Percentiles rank a stretch among this genome's conserved stretches.
Conservation (phyloP, 2,888 invertebrate genomes). For the Caenorhabditis sp. region DNA sequence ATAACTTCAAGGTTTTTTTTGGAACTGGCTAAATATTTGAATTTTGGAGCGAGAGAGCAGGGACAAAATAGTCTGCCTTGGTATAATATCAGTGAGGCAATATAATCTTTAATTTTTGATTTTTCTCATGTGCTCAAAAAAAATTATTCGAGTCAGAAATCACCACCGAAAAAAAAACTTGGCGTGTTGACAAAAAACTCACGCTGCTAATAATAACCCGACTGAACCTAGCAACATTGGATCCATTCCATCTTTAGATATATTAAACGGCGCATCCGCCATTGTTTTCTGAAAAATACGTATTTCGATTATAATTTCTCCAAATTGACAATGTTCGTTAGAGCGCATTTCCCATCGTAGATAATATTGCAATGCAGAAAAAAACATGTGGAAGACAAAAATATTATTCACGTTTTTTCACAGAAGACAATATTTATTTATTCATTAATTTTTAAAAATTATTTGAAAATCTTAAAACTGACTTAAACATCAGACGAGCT, state of each 20-base stretch:
- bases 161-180: background rate
- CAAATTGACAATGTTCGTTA: background rate
- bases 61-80: too few species aligned
- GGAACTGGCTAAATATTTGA: too few species aligned
- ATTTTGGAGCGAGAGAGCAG: too few species aligned
- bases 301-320: background rate
- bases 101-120: too few species aligned
- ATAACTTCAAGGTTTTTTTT: too few species aligned
- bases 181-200: slow-evolving; percentile 19
- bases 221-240: slow-evolving; percentile 48
- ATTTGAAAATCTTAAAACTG: slow-evolving; percentile 1
- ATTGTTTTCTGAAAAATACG: background rate
- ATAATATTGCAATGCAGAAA: background rate
- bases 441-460: background rate
- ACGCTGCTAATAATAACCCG: slow-evolving; percentile 44
- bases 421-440: background rate
- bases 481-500: background rate
- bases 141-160: background rate
- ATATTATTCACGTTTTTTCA: background rate
- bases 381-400: background rate
- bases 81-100: too few species aligned
- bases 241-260: slow-evolving; percentile 26
- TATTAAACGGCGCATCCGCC: slow-evolving; percentile 15
- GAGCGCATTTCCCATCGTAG: background rate
- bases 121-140: too few species aligned